Base-by-base conservation (phyloP, 2,888 invertebrate genomes). In the Melieria crassipennis region DNA sequence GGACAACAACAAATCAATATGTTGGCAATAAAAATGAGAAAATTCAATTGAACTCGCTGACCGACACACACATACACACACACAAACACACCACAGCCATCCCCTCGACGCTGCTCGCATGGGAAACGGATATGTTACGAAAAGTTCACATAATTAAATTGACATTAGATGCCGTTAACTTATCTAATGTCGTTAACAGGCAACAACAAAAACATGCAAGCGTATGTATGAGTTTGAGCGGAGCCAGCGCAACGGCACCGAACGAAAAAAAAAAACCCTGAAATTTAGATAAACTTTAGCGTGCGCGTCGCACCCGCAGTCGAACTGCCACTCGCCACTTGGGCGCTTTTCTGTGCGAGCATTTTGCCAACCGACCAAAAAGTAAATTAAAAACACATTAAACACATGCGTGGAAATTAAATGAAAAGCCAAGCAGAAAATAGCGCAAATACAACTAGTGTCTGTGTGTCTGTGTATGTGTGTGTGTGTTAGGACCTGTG, bases 151-250 rank as follows among this genome's bases (percentile, higher is more conserved):
- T 79, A 78, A 80, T 81, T 74, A 76, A 79, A 78, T 80, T 78
- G 81, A 78, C 79, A 80, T 80, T 77, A 75, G 78, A 74, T 71
- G 74, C 75, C 76, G 79, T 75, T 76, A 79, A 79, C 79, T 78
- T 78, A 78, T 80, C 76, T 78, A 76, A 79, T 75, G 74, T 77
- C 55, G 76, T 78, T 76, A 71, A 76, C 75, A 72, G 48, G 52
- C 16, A 30, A 50, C 16, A 50, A 50, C 9, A 9, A 10, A 5
- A 30, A n/a, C 9, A 42, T 52, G 7, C 2, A 10, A 42, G 63
- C 7, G 4, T 4, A n/a, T 42, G n/a, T 48, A n/a, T 10, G 43
- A 47, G 16, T 9, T 50, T 43, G 5, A 46, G 13, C 30, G 47
- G 6, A 0, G 11, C 6, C 42, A 43, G 45, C 45, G 45, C 30